Evolutionary conservation across 2,113 vertebrate species (phyloP).

Genomic region (Chloropsis hardwickii): DNA sequence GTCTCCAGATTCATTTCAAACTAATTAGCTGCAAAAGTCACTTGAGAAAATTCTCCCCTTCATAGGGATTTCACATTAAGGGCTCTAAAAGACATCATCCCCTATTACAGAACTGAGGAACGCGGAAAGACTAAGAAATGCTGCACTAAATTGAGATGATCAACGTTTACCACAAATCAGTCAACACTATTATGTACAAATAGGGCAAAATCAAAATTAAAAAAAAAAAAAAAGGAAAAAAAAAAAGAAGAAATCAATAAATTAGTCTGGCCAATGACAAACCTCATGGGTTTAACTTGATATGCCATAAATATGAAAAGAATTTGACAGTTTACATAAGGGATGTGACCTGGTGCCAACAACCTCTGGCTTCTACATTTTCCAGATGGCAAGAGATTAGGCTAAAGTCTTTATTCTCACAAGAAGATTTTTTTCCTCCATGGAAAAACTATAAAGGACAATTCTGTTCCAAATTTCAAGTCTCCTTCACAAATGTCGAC

Average conservation of each 20-base stretch:
- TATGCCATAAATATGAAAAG: conserved; percentile 81
- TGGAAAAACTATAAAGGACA: conserved; percentile 79
- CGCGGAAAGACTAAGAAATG: conserved; percentile 47
- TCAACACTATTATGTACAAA: neutral
- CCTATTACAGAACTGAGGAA: neutral
- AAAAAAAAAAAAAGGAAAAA: neutral
- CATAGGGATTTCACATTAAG: neutral
- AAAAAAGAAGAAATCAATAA: conserved; percentile 55
- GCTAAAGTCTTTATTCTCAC: conserved; percentile 77
- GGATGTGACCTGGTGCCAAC: conserved; percentile 83
- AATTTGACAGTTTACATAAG: conserved; percentile 88
- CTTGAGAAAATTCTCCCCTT: conserved; percentile 26
- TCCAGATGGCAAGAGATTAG: conserved; percentile 84
- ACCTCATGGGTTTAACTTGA: conserved; percentile 74
- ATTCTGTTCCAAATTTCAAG: conserved; percentile 78
- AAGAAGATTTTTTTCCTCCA: conserved; percentile 76
- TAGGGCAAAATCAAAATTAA: neutral
- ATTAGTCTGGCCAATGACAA: conserved; percentile 63
- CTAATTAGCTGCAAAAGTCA: conserved; percentile 36
- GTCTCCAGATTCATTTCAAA: conserved; percentile 41
- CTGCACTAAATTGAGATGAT: conserved; percentile 15
- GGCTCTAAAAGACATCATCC: neutral
- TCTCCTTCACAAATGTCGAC: conserved; percentile 81
- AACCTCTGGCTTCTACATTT: conserved; percentile 81
- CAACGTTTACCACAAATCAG: neutral